A percentile compares a stretch with the other conserved stretches of the same genome.
Conservation (phyloP, 2,113 vertebrate genomes). For the Peucedramus taeniatus region DNA sequence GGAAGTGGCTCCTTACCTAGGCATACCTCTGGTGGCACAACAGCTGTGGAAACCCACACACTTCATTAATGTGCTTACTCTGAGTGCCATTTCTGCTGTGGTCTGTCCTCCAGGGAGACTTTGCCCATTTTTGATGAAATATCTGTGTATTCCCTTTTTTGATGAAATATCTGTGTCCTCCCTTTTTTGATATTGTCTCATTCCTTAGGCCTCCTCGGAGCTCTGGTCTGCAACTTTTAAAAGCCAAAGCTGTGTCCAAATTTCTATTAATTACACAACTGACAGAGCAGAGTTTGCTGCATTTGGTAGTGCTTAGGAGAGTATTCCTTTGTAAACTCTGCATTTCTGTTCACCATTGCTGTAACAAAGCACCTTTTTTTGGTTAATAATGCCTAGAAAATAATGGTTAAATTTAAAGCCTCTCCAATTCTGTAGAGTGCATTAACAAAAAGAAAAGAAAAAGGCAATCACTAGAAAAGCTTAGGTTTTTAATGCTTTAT, state of each 20-base stretch:
- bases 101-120: background rate
- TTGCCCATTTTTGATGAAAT: background rate
- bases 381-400: background rate
- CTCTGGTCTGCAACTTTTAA: background rate
- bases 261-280: background rate
- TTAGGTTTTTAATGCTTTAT: background rate
- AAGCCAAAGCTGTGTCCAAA: background rate
- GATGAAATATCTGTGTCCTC: background rate
- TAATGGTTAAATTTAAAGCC: background rate
- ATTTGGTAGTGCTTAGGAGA: background rate
- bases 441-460: background rate
- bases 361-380: background rate
- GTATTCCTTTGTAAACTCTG: background rate
- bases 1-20: background rate
- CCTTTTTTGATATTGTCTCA: background rate
- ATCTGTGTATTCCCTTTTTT: background rate
- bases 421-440: background rate
- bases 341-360: background rate
- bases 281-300: background rate
- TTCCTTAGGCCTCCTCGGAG: background rate
- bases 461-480: background rate
- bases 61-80: rapidly evolving
- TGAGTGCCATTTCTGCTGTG: background rate
- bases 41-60: background rate
- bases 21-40: rapidly evolving